Percentiles rank a stretch among this genome's conserved stretches.
These are phyloP conservation scores for Ochotona curzoniae DNA, from an alignment of 2,113 vertebrate genomes.

Conservation along the genomic window DNA sequence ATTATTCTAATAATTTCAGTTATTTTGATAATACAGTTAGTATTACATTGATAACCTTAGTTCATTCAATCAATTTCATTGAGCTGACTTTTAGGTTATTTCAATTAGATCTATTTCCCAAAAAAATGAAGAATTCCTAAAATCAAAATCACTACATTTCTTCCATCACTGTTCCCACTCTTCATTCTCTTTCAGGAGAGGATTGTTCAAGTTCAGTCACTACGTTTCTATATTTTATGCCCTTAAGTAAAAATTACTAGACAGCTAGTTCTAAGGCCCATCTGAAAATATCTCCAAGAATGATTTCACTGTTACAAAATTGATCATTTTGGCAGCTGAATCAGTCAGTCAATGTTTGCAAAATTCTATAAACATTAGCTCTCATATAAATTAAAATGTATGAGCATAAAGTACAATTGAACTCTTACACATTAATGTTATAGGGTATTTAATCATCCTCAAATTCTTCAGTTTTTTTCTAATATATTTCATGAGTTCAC, in stretches of 20 bases:
- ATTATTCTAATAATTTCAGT: too few relatives aligned
- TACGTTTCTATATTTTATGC: background rate
- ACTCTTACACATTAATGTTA: background rate
- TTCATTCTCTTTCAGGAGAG: constrained; percentile 13
- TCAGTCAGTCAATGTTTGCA: constrained; percentile 2
- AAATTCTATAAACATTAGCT: background rate
- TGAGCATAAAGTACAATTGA: background rate
- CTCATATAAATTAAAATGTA: background rate
- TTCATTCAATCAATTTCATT: background rate
- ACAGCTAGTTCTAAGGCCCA: background rate
- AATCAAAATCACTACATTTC: constrained; percentile 20
- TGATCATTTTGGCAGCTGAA: background rate
- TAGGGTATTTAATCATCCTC: background rate
- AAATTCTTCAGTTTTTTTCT: background rate
- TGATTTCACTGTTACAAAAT: background rate
- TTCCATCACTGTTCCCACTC: background rate
- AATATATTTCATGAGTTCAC: background rate
- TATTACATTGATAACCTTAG: background rate
- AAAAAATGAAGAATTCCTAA: background rate
- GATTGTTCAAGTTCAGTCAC: background rate
- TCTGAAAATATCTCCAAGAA: background rate
- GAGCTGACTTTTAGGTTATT: constrained; percentile 18
- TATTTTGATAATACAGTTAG: background rate
- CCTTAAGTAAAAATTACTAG: constrained; percentile 14
- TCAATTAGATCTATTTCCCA: background rate